These are phyloP conservation scores for Meriones psammophilus DNA, from an alignment of 2,797 vertebrate species.

Conservation along the genomic window DNA sequence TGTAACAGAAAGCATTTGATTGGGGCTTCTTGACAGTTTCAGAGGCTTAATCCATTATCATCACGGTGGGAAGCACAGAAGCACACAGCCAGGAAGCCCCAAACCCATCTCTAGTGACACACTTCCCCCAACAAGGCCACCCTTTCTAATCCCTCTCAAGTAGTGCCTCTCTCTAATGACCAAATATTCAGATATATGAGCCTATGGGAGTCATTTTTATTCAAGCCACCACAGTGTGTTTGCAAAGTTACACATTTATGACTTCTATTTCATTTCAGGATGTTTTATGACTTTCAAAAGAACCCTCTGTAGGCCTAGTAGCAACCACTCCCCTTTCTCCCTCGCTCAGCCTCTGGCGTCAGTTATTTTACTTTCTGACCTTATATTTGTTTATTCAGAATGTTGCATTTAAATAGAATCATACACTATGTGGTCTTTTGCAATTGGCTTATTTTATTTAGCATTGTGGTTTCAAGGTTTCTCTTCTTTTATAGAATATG, in stretches of 20 bases:
- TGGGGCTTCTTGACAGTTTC: background rate
- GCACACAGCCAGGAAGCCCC: background rate
- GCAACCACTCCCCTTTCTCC: background rate
- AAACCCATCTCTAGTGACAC: background rate
- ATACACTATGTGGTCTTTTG: background rate
- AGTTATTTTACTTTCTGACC: conserved; percentile 3
- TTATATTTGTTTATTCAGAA: background rate
- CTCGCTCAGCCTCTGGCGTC: background rate
- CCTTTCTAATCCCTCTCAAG: too few relatives aligned
- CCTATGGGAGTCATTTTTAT: background rate
- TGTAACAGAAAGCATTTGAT: background rate
- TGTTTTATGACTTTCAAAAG: background rate
- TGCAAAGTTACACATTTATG: background rate
- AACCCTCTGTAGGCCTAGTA: background rate
- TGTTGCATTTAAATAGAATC: conserved; percentile 20
- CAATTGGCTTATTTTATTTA: conserved; percentile 25
- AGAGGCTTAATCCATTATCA: background rate
- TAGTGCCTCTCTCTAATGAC: background rate
- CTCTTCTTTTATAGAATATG: background rate
- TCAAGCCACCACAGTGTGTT: background rate
- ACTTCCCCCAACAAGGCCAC: background rate
- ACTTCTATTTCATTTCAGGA: conserved; percentile 17
- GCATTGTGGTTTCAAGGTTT: conserved; percentile 31
- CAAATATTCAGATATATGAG: background rate
- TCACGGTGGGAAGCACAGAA: background rate